Base-by-base conservation (phyloP, 2,113 vertebrate species). In the Genyomyrus donnyi region DNA sequence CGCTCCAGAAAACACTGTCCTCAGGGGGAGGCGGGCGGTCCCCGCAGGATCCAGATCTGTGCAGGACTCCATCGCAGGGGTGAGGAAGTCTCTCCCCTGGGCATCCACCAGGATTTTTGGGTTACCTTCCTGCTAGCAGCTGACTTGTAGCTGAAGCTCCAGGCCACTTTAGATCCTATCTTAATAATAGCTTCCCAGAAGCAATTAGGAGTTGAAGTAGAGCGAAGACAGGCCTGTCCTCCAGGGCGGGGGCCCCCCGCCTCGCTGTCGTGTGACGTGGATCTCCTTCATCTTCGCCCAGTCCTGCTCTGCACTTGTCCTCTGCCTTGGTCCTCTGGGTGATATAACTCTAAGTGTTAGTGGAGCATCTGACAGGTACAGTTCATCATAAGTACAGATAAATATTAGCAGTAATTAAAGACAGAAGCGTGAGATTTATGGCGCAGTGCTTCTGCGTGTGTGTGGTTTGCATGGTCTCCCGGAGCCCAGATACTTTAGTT, bases 351-450 rank as follows among this genome's bases (percentile, higher is more conserved):
- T 80, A 80, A 80, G 74, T 42, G 35, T 80, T 80, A 80, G 74
- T 80, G 35, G 74, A 80, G 35, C 74, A 19, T 42, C 35, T 80
- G 74, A 42, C 74, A 80, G 74, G 74, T 80, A 80, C 35, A 80
- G 74, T 80, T 80, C 74, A 80, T 80, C 74, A 80, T 80, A 42
- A 80, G 31, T 42, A 80, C 74, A 80, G 74, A 80, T 80, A 80
- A 80, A 80, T 80, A 80, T 80, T 80, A 80, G 74, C 74, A 19
- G 74, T 80, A 80, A 80, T 80, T 80, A 80, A 39, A 80, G 74
- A 42, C 35, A 19, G 35, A 80, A 42, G 74, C 15, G 1, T 35
- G 35, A 80, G 74, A 80, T 42, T 42, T 42, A 80, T 80, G 74
- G 35, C 0, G 15, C 74, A 15, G 74, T 42, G 74, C 74, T 80